These are phyloP conservation scores for Oceanites oceanicus DNA, from an alignment of 2,113 vertebrate species.

Conservation along the genomic window DNA sequence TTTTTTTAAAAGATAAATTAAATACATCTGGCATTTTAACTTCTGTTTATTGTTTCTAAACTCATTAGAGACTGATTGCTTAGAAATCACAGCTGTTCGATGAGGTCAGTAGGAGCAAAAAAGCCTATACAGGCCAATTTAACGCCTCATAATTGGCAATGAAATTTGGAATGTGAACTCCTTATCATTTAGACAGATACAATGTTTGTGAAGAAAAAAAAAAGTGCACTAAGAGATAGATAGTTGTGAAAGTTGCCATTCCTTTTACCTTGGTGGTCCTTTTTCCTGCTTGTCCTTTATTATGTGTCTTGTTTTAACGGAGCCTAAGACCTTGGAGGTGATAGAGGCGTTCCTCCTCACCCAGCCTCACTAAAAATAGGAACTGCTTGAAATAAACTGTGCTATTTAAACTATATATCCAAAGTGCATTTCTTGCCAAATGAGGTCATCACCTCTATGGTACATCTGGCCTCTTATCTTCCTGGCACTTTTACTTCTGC, in stretches of 20 bases:
- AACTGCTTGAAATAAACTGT: neutral
- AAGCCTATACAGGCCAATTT: conserved; percentile 53
- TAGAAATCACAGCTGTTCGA: conserved; percentile 64
- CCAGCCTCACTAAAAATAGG: neutral
- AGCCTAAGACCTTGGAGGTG: neutral
- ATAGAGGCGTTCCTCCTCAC: neutral
- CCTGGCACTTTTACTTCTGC: conserved; percentile 25
- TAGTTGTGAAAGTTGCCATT: neutral
- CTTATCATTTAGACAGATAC: neutral
- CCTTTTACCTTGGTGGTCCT: neutral
- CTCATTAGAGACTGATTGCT: conserved; percentile 57
- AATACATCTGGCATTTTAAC: conserved; percentile 59
- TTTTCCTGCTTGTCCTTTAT: neutral
- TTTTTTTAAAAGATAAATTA: conserved; percentile 38
- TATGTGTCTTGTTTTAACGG: neutral
- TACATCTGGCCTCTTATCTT: conserved; percentile 51
- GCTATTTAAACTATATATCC: neutral
- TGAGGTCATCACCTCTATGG: conserved; percentile 21
- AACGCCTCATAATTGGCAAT: conserved; percentile 30
- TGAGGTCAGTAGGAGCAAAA: conserved; percentile 58
- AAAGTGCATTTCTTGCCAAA: neutral
- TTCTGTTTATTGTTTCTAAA: conserved; percentile 47
- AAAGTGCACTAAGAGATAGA: neutral
- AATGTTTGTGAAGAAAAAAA: neutral
- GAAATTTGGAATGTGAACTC: conserved; percentile 27